Evolutionary conservation across 1,140 invertebrate species (phyloP).

Genomic region (Macrobrachium nipponense): DNA sequence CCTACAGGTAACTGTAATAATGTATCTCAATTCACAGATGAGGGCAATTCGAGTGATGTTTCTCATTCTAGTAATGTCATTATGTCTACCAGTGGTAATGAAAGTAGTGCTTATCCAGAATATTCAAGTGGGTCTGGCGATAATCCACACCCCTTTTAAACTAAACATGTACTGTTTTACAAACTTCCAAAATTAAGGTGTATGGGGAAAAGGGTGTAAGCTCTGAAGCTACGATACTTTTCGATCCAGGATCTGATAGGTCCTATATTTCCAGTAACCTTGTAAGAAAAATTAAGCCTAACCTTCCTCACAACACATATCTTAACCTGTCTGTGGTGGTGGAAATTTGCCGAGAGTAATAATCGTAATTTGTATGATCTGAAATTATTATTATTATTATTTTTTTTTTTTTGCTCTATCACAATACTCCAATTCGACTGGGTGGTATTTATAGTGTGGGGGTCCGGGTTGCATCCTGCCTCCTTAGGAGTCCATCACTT

Average conservation of each 20-base stretch:
- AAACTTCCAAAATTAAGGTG: not conserved
- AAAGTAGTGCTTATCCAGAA: not conserved
- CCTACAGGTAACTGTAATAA: not conserved
- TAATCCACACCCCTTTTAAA: not conserved
- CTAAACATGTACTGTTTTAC: conserved; percentile 7
- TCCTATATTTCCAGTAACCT: conserved; percentile 2
- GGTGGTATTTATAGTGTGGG: too few species aligned
- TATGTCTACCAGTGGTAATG: not conserved
- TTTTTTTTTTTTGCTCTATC: too few species aligned
- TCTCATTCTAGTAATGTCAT: too few species aligned
- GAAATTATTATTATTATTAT: too few species aligned
- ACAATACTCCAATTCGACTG: too few species aligned
- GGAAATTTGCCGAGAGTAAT: too few species aligned
- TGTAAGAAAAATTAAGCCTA: not conserved
- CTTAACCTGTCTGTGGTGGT: too few species aligned
- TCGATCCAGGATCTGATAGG: conserved; percentile 20
- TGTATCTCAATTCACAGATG: not conserved
- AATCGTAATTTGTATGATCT: too few species aligned
- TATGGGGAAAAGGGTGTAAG: not conserved
- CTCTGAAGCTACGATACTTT: not conserved
- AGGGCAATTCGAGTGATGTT: not conserved
- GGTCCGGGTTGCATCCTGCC: too few species aligned
- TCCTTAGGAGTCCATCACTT: too few species aligned
- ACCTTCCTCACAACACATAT: not conserved
- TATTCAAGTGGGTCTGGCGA: not conserved